These are phyloP conservation scores for Pseudorasbora parva DNA, from an alignment of 2,113 vertebrate species.

Conservation along the genomic window DNA sequence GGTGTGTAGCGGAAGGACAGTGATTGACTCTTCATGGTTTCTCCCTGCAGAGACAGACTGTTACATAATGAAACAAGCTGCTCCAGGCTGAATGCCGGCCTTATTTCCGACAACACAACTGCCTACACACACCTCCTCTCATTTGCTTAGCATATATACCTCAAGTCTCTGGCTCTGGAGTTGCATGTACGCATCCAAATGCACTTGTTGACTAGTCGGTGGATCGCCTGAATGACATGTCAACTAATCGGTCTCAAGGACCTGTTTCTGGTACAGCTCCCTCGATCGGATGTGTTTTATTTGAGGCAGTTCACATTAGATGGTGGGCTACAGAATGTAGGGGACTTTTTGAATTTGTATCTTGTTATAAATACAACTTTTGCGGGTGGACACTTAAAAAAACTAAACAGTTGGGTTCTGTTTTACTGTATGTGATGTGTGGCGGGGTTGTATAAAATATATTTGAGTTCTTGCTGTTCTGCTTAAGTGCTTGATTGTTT, in stretches of 20 bases:
- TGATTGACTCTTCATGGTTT: constrained; percentile 59
- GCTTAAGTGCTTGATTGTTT: constrained; percentile 14
- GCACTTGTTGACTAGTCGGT: constrained; percentile 8
- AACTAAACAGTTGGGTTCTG: constrained; percentile 18
- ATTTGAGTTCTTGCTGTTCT: constrained; percentile 24
- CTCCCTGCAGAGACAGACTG: constrained; percentile 34
- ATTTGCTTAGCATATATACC: constrained; percentile 58
- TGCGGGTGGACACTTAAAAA: background rate
- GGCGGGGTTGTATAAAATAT: constrained; percentile 3
- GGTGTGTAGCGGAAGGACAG: constrained; percentile 47
- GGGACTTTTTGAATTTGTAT: background rate
- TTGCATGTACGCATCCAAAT: constrained; percentile 58
- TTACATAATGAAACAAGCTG: constrained; percentile 65
- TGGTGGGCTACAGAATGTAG: background rate
- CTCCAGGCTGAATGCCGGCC: constrained; percentile 31
- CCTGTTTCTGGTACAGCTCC: background rate
- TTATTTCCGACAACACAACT: constrained; percentile 44
- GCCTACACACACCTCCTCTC: constrained; percentile 34
- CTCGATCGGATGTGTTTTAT: background rate
- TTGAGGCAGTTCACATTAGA: background rate
- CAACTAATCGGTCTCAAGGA: background rate
- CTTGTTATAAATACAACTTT: background rate
- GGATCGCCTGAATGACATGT: background rate
- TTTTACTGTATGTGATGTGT: constrained; percentile 17
- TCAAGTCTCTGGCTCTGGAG: constrained; percentile 56